phyloP scores from a whole-genome alignment of 2,888 invertebrate genomes.

The Harpalus rubripes region DNA sequence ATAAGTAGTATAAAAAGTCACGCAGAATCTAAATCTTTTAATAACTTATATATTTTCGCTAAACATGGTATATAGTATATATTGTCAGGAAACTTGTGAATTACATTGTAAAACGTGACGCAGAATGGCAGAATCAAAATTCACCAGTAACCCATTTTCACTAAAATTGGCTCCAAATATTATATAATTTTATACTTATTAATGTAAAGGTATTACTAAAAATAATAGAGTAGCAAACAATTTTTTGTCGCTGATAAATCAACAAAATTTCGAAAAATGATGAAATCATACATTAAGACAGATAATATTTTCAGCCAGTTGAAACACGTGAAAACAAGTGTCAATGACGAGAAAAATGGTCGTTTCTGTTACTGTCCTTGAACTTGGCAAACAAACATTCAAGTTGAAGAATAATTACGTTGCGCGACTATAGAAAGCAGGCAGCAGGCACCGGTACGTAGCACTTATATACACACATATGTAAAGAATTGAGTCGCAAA shows the following conservation, averaged over 20 bases:
- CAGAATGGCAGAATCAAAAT: too few relatives aligned
- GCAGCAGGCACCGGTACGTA: neutral
- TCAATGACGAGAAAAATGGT: slow-evolving; percentile 23
- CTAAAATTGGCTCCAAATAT: too few relatives aligned
- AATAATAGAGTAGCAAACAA: neutral
- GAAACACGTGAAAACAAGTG: slow-evolving; percentile 17
- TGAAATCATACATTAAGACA: neutral
- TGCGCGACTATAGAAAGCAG: slow-evolving; percentile 28
- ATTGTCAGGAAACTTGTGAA: too few relatives aligned
- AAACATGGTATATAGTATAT: too few relatives aligned
- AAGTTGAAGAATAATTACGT: slow-evolving; percentile 29
- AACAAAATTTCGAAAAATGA: neutral
- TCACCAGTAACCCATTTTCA: too few relatives aligned
- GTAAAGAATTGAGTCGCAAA: slow-evolving; percentile 11
- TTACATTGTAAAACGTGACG: too few relatives aligned
- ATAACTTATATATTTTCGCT: too few relatives aligned
- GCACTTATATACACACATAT: neutral
- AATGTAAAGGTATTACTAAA: neutral
- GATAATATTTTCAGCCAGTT: neutral
- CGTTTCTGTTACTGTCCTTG: slow-evolving; percentile 1
- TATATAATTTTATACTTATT: too few relatives aligned
- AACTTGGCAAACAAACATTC: slow-evolving; percentile 33
- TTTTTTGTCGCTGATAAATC: neutral
- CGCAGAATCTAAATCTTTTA: too few relatives aligned
- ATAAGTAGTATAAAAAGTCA: too few relatives aligned